Conservation (phyloP, 2,797 vertebrate genomes). For the Hemibagrus guttatus region DNA sequence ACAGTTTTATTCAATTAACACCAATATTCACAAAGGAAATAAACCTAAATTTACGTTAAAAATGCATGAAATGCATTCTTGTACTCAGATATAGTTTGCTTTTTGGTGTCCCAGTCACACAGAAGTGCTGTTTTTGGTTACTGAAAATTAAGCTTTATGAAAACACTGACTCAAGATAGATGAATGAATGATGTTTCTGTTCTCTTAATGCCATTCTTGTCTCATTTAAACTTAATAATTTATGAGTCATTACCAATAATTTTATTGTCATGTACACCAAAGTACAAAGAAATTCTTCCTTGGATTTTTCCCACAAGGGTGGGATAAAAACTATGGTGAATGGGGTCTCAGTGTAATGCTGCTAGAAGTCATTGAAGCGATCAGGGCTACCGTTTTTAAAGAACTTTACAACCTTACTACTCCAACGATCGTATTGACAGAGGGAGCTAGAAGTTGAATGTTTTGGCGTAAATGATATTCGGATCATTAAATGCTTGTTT, state of each 20-base stretch:
- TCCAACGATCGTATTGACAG: too few species aligned
- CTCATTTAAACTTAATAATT: not conserved
- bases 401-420: not conserved
- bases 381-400: not conserved
- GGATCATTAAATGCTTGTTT: not conserved
- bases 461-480: not conserved
- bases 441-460: not conserved
- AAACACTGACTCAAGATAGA: not conserved
- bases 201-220: not conserved
- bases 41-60: not conserved
- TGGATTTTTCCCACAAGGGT: not conserved
- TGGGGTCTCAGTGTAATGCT: not conserved
- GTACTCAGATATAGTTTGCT: not conserved
- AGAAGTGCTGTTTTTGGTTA: not conserved
- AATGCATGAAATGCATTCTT: not conserved
- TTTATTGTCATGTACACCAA: not conserved
- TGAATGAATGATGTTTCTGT: not conserved
- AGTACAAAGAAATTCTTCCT: not conserved
- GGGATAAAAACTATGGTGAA: not conserved
- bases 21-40: too few species aligned
- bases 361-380: not conserved
- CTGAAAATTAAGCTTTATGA: not conserved
- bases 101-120: not conserved
- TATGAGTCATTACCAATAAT: not conserved
- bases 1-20: not conserved